Evolutionary conservation across 53 echinoderm and acorn worm species (phyloP).

Genomic region (Henricia sp.): DNA sequence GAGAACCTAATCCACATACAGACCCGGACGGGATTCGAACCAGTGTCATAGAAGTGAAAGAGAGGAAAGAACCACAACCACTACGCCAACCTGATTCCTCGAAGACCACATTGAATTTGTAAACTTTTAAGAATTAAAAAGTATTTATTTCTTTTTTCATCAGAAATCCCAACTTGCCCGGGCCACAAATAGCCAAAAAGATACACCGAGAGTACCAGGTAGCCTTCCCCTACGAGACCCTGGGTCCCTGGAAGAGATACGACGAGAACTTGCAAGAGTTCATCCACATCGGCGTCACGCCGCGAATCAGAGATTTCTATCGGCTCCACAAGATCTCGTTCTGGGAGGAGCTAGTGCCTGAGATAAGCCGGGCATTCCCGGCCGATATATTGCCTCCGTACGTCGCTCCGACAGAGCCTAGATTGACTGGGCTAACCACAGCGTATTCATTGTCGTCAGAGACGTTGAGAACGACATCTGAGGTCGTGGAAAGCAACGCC

Average conservation of each 20-base stretch:
- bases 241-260: conserved; percentile 74
- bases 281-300: conserved; percentile 76
- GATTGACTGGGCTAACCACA: background rate
- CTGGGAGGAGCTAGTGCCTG: conserved; percentile 89
- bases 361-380: conserved; percentile 66
- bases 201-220: conserved; percentile 77
- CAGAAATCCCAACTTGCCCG: conserved; percentile 85
- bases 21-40: no score
- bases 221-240: conserved; percentile 67
- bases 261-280: conserved; percentile 54
- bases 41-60: no score
- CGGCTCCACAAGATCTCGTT: conserved; percentile 87
- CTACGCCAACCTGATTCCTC: no score
- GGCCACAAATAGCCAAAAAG: conserved; percentile 64
- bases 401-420: conserved; percentile 1
- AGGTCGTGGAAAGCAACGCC: conserved; percentile 22
- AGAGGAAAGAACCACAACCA: no score
- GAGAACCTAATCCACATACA: no score
- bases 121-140: background rate
- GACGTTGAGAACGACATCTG: background rate
- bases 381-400: conserved; percentile 44
- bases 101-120: background rate
- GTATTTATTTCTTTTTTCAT: conserved; percentile 14
- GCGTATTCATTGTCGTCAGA: background rate
- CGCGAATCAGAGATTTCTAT: conserved; percentile 82